A percentile compares a stretch with the other conserved stretches of the same genome.
Evolutionary conservation across 2,797 vertebrate species (phyloP).

Genomic region (Coreius guichenoti): DNA sequence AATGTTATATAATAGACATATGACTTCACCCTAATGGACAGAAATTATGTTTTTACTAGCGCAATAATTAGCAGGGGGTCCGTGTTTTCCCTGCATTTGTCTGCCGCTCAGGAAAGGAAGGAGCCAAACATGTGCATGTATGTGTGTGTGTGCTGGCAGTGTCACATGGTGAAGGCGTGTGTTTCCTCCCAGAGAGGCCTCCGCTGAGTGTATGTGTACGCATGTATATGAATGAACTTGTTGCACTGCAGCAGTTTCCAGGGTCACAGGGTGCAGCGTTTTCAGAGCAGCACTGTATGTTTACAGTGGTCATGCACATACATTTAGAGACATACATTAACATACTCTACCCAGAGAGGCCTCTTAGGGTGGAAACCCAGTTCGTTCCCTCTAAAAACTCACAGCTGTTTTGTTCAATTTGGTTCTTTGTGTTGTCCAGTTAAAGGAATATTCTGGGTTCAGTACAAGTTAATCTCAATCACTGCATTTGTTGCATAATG

Average conservation of each 20-base stretch:
- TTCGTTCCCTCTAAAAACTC: neutral
- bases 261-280: constrained; percentile 84
- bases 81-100: constrained; percentile 18
- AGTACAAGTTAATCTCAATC: neutral
- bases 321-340: constrained; percentile 46
- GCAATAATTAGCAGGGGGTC: constrained; percentile 34
- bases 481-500: neutral
- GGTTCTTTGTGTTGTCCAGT: neutral
- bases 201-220: constrained; percentile 53
- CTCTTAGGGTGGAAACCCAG: constrained; percentile 30
- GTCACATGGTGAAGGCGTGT: constrained; percentile 76
- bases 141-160: constrained; percentile 54
- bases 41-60: constrained; percentile 11
- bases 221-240: constrained; percentile 72
- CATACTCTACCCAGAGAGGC: constrained; percentile 35
- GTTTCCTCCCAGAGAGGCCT: constrained; percentile 79
- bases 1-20: neutral
- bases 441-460: neutral
- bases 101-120: constrained; percentile 5
- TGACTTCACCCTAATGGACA: constrained; percentile 1
- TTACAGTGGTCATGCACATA: constrained; percentile 67
- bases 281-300: constrained; percentile 77
- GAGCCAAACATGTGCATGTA: constrained; percentile 17
- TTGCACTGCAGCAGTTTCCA: constrained; percentile 79
- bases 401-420: constrained; percentile 4